Percentiles rank a stretch among this genome's conserved stretches.
These are phyloP conservation scores for Apostichopus leukothele DNA, from an alignment of 53 echinoderm and acorn worm genomes.

Conservation along the genomic window DNA sequence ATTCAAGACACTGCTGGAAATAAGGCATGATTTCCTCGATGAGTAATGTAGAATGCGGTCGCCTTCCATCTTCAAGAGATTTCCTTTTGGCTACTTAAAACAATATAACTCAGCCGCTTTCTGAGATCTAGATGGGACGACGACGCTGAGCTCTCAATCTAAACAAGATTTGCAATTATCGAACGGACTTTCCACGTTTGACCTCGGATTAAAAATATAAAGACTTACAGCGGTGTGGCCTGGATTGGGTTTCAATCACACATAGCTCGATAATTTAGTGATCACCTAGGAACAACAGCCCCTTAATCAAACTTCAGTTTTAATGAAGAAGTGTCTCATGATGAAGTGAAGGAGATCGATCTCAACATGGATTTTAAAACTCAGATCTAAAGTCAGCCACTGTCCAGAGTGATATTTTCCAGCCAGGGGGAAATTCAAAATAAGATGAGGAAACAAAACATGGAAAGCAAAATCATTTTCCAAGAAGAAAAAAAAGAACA, in stretches of 20 bases:
- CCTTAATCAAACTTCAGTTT: neutral
- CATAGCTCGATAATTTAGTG: neutral
- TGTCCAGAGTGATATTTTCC: too few species aligned
- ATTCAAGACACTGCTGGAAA: too few species aligned
- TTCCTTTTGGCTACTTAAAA: constrained; percentile 4
- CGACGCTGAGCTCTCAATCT: neutral
- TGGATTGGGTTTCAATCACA: constrained; percentile 28
- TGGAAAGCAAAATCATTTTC: too few species aligned
- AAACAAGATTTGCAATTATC: constrained; percentile 34
- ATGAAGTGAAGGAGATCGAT: neutral
- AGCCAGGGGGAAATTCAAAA: too few species aligned
- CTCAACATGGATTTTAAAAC: too few species aligned
- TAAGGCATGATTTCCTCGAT: too few species aligned
- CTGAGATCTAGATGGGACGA: neutral
- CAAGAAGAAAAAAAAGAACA: too few species aligned
- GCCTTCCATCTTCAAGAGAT: neutral
- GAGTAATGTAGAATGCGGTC: neutral
- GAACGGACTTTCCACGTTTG: neutral
- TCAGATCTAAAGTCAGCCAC: too few species aligned
- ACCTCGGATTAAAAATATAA: neutral
- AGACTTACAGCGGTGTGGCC: neutral
- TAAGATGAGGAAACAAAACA: too few species aligned
- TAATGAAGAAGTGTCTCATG: neutral
- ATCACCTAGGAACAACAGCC: neutral
- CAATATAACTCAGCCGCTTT: constrained; percentile 19